Conservation (phyloP, 2,888 invertebrate species). For the Philereme transversata region DNA sequence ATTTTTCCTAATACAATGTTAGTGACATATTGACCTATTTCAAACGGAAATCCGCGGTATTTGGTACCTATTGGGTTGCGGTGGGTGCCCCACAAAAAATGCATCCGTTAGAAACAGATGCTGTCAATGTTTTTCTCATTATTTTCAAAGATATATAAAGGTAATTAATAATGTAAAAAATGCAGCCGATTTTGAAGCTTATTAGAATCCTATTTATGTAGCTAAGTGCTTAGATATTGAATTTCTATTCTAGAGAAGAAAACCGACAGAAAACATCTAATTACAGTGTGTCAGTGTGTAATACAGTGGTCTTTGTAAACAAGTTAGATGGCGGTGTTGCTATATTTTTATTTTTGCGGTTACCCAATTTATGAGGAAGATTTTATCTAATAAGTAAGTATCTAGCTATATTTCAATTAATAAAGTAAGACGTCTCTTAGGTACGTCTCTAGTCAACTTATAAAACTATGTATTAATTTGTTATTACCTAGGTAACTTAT, state of each 20-base stretch:
- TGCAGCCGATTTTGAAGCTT: not conserved
- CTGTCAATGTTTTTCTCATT: slow-evolving; percentile 41
- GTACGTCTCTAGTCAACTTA: no score
- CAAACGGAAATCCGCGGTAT: slow-evolving; percentile 68
- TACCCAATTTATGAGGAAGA: slow-evolving; percentile 20
- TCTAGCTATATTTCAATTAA: no score
- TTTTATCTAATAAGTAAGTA: no score
- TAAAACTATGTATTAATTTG: no score
- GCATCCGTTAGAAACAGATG: slow-evolving; percentile 73
- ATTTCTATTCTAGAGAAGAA: no score
- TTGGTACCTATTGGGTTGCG: slow-evolving; percentile 47
- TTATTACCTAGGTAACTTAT: no score
- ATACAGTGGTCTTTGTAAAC: slow-evolving; percentile 80
- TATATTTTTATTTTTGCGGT: slow-evolving; percentile 42
- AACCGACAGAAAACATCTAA: no score
- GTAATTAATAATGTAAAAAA: not conserved
- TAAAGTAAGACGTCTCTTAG: no score
- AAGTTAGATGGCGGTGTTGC: slow-evolving; percentile 64
- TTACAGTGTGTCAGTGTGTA: no score
- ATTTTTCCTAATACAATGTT: slow-evolving; percentile 8
- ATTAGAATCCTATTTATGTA: no score
- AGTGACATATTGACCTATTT: slow-evolving; percentile 69
- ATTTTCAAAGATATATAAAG: not conserved
- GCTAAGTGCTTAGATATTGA: no score
- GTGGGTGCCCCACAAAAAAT: slow-evolving; percentile 65